Evolutionary conservation across 2,113 vertebrate genomes (phyloP), one percentile per base, ranked within the genome.

Genomic region (Mirounga angustirostris): DNA sequence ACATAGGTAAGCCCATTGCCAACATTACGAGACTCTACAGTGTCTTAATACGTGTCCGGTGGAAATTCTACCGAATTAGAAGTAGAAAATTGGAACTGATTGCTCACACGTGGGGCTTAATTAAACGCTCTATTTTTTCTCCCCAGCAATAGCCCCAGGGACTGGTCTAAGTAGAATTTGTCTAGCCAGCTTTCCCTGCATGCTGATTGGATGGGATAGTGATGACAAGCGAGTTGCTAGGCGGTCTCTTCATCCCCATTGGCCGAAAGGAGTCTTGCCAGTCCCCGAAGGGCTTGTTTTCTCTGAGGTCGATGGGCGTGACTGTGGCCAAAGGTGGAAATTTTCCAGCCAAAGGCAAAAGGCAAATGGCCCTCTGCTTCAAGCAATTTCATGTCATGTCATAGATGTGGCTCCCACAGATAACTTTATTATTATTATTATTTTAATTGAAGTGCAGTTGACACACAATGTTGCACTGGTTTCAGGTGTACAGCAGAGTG

Each of bases 101-200:
- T 61, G n/a, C 67, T 95, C 1, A 1, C 76, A 46, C 21, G 79
- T 67, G 40, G 82, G 89, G 69, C 43, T 93, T 94, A 67, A 88
- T 96, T 91, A 81, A 94, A 80, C 0, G 5, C 46, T 91, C 79
- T 89, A 26, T 91, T 97, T 95, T 89, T 74, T 63, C 52, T 83
- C 24, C 61, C n/a, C 46, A 11, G 21, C 22, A 10, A 26, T 19
- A 28, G 63, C 67, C 63, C 21, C 46, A 19, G 46, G 71, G 63
- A 40, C 3, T 1, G 46, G 43, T 58, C 40, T 65, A 24, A 58
- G 36, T 10, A 30, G 15, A 16, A 54, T 40, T 12, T 10, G 58
- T n/a, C 89, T 85, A n/a, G 12, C 71, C 26, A 18, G 43, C 79
- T 36, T 63, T 88, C 83, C 56, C 86, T 82, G 36, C 12, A 15